These are phyloP conservation scores for Gymnosoma rotundatum DNA, from an alignment of 2,888 invertebrate genomes.

Conservation along the genomic window DNA sequence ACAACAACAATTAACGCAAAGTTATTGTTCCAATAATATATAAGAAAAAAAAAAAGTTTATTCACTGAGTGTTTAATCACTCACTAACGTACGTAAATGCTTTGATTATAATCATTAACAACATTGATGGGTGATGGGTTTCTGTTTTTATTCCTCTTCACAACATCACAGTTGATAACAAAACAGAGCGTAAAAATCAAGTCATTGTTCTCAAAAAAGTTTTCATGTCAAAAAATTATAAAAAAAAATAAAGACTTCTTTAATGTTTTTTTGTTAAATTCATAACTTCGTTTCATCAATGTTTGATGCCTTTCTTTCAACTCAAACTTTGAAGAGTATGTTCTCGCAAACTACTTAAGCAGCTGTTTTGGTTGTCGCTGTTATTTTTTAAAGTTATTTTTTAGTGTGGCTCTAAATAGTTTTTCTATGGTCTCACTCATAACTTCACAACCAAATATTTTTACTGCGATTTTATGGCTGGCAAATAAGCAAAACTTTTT, in stretches of 20 bases:
- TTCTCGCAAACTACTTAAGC: neutral
- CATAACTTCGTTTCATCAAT: slow-evolving; percentile 31
- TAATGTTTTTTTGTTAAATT: slow-evolving; percentile 12
- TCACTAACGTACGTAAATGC: slow-evolving; percentile 56
- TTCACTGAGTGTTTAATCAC: slow-evolving; percentile 64
- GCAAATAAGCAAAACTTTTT: slow-evolving; percentile 5
- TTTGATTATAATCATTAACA: slow-evolving; percentile 65
- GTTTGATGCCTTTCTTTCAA: neutral
- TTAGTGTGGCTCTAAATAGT: slow-evolving; percentile 49
- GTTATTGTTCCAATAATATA: neutral
- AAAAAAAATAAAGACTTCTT: neutral
- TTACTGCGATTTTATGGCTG: slow-evolving; percentile 16
- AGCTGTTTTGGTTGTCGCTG: slow-evolving; percentile 3
- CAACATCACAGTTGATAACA: neutral
- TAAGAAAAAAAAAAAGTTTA: slow-evolving; percentile 2
- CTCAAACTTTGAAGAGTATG: slow-evolving; percentile 28
- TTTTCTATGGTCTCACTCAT: slow-evolving; percentile 49
- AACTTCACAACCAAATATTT: slow-evolving; percentile 35
- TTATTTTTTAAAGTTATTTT: slow-evolving; percentile 10
- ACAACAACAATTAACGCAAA: neutral
- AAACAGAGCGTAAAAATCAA: neutral
- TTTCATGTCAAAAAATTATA: neutral
- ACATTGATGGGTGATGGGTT: slow-evolving; percentile 48
- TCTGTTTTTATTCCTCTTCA: neutral
- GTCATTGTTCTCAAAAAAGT: neutral